Evolutionary conservation across 1,140 invertebrate species (phyloP), one percentile per base, ranked within the genome.

Genomic region (Vanessa atalanta): DNA sequence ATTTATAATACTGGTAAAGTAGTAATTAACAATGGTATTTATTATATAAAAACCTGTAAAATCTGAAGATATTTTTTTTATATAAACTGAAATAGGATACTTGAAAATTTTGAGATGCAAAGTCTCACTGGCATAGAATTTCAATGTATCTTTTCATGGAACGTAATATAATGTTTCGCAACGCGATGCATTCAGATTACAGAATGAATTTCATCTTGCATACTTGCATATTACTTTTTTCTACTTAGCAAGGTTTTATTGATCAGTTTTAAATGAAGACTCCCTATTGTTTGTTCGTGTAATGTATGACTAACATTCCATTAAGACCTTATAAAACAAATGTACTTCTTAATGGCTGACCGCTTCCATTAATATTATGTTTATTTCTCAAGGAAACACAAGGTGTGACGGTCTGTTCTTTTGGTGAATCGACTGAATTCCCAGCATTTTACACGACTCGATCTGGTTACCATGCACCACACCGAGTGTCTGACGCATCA

Each of bases 371-470:
- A 8, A 55, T 16, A 55, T 26, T 53, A 76, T 68, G 37, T 63
- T 13, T 71, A 55, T 20, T 48, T 66, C 68, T 64, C 12, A 69
- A 98, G 96, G 98, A 99, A 94, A 99, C 98, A 1, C 95, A 98
- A 90, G 98, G 98, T 11, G 98, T 99, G 0, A 97, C 97, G 83
- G 98, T 99, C 0, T 95, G 96, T 55, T 95, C 96, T 1, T 96
- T 95, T 77, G 96, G 96, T 2, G 77, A 94, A 4, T 92, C 91
- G 0, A 51, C 82, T 7, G 87, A 93, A 5, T 98, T 98, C 88
- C 99, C 99, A 11, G 97, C 98, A 51, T 99, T 99, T 93, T 99
- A 98, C 89, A 95, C 95, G 1, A 82, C 94, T 47, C 91, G 95
- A 76, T 96, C 96, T 81, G 95, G 96, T 23, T 93, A 94, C 86